These are phyloP conservation scores for Phortica okadai DNA, from an alignment of 2,888 invertebrate species.

Conservation along the genomic window DNA sequence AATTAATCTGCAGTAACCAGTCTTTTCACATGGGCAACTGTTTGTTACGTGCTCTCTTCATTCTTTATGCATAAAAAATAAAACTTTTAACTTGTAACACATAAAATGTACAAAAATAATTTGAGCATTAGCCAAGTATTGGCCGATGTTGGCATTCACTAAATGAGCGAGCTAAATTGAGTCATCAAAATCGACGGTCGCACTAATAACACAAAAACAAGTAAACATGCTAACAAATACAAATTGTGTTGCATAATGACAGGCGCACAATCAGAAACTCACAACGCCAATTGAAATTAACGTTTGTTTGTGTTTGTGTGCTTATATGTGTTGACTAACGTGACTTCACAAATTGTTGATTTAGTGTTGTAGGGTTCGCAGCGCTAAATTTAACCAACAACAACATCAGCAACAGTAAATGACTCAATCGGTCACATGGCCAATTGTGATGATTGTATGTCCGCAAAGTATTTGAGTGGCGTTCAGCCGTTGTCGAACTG, in stretches of 20 bases:
- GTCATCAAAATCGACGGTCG: slow-evolving; percentile 56
- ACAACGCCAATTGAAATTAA: slow-evolving; percentile 61
- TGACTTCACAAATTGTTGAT: not conserved
- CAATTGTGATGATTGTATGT: slow-evolving; percentile 8
- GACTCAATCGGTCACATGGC: not conserved
- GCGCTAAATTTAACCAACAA: not conserved
- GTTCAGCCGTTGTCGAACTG: slow-evolving; percentile 41
- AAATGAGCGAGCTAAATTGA: slow-evolving; percentile 46
- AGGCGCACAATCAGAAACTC: slow-evolving; percentile 36
- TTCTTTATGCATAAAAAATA: too few relatives aligned
- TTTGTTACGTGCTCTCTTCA: too few relatives aligned
- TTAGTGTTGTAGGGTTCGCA: not conserved
- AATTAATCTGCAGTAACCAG: too few relatives aligned
- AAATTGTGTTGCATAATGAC: slow-evolving; percentile 60
- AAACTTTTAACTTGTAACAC: too few relatives aligned
- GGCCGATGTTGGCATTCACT: too few relatives aligned
- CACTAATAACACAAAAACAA: not conserved
- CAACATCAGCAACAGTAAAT: not conserved
- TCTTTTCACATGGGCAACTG: too few relatives aligned
- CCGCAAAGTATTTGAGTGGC: not conserved
- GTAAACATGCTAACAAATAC: slow-evolving; percentile 44
- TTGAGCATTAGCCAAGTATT: too few relatives aligned
- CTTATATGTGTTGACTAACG: not conserved
- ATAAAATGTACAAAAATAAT: too few relatives aligned
- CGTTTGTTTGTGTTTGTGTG: slow-evolving; percentile 12